phyloP scores from a whole-genome alignment of 2,113 vertebrate species.

The Fulica atra region DNA sequence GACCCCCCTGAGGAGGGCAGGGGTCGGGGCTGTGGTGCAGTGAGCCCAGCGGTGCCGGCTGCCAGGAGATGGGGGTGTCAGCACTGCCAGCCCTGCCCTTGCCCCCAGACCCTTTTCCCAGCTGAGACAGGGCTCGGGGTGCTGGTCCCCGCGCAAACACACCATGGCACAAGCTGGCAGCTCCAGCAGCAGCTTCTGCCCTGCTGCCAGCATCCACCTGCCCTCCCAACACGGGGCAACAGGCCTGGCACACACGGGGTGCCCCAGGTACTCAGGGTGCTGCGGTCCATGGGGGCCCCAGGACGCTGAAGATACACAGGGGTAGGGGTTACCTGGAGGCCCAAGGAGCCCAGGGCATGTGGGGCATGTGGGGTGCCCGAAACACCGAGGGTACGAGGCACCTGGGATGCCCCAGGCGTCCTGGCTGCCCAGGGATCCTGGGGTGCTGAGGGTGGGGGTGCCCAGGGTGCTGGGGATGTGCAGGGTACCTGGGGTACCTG shows the following conservation, averaged over 20 bases:
- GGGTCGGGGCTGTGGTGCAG: neutral
- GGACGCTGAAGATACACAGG: fast-evolving
- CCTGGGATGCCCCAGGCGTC: too few relatives aligned
- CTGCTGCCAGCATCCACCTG: neutral
- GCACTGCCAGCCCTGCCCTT: neutral
- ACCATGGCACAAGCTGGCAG: neutral
- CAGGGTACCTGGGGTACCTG: too few relatives aligned
- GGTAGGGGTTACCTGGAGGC: neutral
- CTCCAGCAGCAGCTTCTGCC: neutral
- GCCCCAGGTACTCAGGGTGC: too few relatives aligned
- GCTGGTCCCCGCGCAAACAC: fast-evolving
- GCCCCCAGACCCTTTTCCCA: neutral
- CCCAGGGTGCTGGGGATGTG: neutral
- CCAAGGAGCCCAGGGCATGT: neutral
- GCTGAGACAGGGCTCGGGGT: too few relatives aligned
- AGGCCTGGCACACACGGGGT: fast-evolving
- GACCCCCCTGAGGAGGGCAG: neutral
- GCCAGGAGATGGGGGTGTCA: neutral
- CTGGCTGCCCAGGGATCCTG: neutral
- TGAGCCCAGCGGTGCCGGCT: fast-evolving
- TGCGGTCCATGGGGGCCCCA: fast-evolving
- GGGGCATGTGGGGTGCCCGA: neutral
- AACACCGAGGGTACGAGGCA: neutral
- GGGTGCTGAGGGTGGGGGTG: neutral
- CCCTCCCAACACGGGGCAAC: neutral